A percentile compares a stretch with the other conserved stretches of the same genome.
phyloP scores from a whole-genome alignment of 2,113 vertebrate species.

The Cyanoramphus novaezelandiae region DNA sequence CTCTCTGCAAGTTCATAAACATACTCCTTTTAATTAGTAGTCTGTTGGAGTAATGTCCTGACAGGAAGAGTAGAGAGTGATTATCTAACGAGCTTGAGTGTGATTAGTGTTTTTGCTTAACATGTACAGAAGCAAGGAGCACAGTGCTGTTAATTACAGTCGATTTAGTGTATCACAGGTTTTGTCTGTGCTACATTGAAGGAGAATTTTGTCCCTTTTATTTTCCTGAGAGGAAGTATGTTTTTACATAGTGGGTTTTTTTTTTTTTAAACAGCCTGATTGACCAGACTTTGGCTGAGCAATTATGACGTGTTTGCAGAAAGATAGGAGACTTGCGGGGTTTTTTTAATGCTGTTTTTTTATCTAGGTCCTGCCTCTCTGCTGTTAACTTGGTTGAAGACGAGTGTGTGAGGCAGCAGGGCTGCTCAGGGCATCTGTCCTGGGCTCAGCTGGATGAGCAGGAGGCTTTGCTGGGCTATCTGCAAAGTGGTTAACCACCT shows the following conservation, averaged over 20 bases:
- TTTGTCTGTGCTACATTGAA: background rate
- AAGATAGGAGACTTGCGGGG: background rate
- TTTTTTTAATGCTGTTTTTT: background rate
- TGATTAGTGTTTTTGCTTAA: background rate
- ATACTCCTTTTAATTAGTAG: background rate
- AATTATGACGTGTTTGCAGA: background rate
- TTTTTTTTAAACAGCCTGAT: background rate
- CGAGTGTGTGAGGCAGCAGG: background rate
- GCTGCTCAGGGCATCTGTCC: background rate
- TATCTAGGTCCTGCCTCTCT: background rate
- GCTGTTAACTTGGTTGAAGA: background rate
- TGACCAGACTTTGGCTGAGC: background rate
- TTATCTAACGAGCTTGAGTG: background rate
- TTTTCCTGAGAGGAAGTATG: background rate
- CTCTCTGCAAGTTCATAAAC: background rate
- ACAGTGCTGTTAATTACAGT: background rate
- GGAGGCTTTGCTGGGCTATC: background rate
- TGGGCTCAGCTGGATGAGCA: background rate
- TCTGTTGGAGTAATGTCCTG: background rate
- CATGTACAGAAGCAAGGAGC: background rate
- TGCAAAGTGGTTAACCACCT: background rate
- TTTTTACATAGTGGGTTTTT: background rate
- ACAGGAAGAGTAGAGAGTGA: background rate
- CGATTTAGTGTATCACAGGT: background rate
- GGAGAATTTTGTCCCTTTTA: background rate